Percentiles rank a stretch among this genome's conserved stretches.
phyloP scores from a whole-genome alignment of 2,888 invertebrate genomes.

The Toxonevra muliebris region DNA sequence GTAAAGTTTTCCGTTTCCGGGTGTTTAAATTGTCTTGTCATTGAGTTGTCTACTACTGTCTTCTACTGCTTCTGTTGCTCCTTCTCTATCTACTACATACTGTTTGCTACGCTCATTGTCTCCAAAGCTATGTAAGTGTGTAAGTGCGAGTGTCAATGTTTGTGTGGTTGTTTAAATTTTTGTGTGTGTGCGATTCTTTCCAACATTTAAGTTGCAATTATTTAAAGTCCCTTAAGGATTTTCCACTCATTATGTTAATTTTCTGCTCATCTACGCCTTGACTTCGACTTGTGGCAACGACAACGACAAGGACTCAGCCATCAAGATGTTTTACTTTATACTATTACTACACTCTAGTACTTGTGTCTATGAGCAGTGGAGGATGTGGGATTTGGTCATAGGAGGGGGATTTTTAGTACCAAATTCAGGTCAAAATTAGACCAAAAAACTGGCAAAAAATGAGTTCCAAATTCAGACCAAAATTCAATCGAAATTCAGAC shows the following conservation, averaged over 20 bases:
- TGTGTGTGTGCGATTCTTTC: conserved; percentile 5
- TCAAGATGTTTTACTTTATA: not conserved
- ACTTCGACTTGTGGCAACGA: not conserved
- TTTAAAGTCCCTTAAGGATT: conserved; percentile 48
- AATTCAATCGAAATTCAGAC: no score
- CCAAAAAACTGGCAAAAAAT: no score
- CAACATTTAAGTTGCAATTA: conserved; percentile 43
- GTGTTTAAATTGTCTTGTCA: conserved; percentile 40
- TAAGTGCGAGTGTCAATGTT: not conserved
- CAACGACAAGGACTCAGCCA: not conserved
- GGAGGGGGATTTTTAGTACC: no score
- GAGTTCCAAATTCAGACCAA: no score
- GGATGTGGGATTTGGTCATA: no score
- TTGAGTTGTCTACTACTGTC: conserved; percentile 34
- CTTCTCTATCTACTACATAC: not conserved
- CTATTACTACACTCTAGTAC: not conserved
- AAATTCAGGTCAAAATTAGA: no score
- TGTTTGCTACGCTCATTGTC: no score
- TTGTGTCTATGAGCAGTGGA: no score
- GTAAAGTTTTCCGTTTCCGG: conserved; percentile 24
- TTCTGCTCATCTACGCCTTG: conserved; percentile 27
- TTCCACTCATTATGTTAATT: conserved; percentile 49
- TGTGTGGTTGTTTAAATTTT: conserved; percentile 3
- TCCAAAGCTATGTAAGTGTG: no score
- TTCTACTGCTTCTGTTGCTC: not conserved